These are phyloP conservation scores for Drosophila greeni DNA, from an alignment of 2,888 invertebrate genomes.

Conservation along the genomic window DNA sequence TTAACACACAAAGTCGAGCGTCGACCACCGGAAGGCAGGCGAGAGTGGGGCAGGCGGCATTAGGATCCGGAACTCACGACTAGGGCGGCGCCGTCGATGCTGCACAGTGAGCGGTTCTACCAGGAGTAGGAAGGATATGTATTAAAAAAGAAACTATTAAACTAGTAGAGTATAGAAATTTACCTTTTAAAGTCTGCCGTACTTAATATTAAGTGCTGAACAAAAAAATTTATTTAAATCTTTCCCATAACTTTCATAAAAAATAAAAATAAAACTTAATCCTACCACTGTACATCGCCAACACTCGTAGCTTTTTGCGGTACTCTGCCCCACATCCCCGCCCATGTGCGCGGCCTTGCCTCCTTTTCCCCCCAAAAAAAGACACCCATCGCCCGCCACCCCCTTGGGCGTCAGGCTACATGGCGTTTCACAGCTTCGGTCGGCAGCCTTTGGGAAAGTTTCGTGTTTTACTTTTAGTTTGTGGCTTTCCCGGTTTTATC, in stretches of 20 bases:
- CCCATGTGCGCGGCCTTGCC: conserved; percentile 15
- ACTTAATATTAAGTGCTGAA: background rate
- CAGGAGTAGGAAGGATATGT: background rate
- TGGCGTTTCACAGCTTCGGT: conserved; percentile 71
- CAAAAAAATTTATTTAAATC: background rate
- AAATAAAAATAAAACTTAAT: too few relatives aligned
- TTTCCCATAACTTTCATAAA: background rate
- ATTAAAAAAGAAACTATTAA: background rate
- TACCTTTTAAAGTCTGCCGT: background rate
- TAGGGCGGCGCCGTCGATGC: conserved; percentile 13
- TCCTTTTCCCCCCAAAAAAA: background rate
- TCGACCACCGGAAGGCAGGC: conserved; percentile 31
- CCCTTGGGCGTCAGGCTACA: conserved; percentile 32
- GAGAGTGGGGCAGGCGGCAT: conserved; percentile 10
- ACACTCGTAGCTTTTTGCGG: conserved; percentile 33
- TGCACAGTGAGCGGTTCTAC: conserved; percentile 15
- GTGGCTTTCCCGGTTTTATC: conserved; percentile 75
- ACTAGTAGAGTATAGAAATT: too few relatives aligned
- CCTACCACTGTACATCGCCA: conserved; percentile 19
- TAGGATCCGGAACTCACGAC: conserved; percentile 36
- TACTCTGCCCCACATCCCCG: background rate
- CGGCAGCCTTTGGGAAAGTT: conserved; percentile 66
- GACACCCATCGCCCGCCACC: background rate
- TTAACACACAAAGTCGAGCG: conserved; percentile 68
- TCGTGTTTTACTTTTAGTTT: conserved; percentile 73